Base-by-base conservation (phyloP, 2,113 vertebrate genomes). In the Syrrhaptes paradoxus region DNA sequence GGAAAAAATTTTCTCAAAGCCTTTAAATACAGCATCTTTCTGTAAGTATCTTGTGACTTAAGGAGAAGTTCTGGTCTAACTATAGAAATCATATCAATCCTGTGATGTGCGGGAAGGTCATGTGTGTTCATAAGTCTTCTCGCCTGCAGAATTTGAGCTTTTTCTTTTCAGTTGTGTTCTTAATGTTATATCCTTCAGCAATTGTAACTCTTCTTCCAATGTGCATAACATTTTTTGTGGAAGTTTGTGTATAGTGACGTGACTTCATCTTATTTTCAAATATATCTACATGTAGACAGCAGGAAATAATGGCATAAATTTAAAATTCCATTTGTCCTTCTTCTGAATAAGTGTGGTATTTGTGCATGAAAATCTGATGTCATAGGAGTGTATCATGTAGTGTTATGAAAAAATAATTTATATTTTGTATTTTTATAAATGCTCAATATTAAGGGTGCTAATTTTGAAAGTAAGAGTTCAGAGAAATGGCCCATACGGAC, bases 401-500 rank as follows among this genome's bases (percentile, higher is more conserved):
- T 26, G 57, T 54, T 65, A 21, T 66, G 22, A 38, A 38, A 62
- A 48, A 75, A 36, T 5, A 54, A 49, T 29, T 1, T 55, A 3
- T 81, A 7, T 57, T 82, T 95, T 70, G 52, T 68, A 26, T 67
- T 68, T 18, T 55, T 89, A n/a, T 7, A 61, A 63, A 72, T 77
- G 17, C 8, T 6, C 8, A 38, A 6, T 65, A 14, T 52, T 57
- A 62, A 52, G 3, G 48, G 6, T 88, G 25, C 18, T 75, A 16
- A 65, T 90, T 83, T 87, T 57, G 32, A 61, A 88, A 18, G 7
- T 86, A 83, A 15, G 36, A n/a, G 21, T 57, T 80, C 28, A 73
- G 51, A 62, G 73, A 49, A 85, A 25, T 2, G 0, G 15, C 0
- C 0, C 25, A 1, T 19, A 17, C 1, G 19, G 14, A 51, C n/a